A percentile compares a stretch with the other conserved stretches of the same genome.
phyloP scores from a whole-genome alignment of 2,797 vertebrate genomes.

The Lepilemur septentrionalis region DNA sequence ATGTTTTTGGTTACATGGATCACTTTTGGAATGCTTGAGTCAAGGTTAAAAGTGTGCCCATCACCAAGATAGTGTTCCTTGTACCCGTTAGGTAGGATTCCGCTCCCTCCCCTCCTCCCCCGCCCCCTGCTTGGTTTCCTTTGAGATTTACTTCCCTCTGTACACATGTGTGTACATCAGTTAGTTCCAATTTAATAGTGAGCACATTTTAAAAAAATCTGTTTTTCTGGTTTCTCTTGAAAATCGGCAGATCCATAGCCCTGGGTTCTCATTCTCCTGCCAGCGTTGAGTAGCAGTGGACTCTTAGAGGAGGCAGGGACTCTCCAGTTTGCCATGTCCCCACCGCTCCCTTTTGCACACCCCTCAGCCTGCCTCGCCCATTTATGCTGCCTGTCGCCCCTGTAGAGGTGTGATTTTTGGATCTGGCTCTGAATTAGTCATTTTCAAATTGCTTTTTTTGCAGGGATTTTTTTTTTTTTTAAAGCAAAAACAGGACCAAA shows the following conservation, averaged over 20 bases:
- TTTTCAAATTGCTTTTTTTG: neutral
- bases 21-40: too few species aligned
- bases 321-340: neutral
- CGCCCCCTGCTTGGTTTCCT: too few species aligned
- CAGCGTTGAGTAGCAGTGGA: neutral
- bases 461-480: neutral
- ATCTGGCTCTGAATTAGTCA: neutral
- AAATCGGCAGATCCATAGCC: neutral
- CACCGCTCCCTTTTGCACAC: accelerated
- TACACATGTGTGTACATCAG: too few species aligned
- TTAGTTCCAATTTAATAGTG: too few species aligned
- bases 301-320: accelerated
- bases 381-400: neutral
- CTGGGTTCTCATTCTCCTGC: neutral
- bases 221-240: neutral
- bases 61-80: too few species aligned
- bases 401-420: neutral
- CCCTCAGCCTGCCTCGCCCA: neutral
- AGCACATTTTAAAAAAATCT: neutral
- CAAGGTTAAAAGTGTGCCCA: too few species aligned
- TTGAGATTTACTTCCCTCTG: too few species aligned
- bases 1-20: too few species aligned
- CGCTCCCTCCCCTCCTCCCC: too few species aligned
- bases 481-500: neutral
- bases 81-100: too few species aligned